A percentile compares a stretch with the other conserved stretches of the same genome.
Conservation (phyloP, 1,140 invertebrate species). For the Scaptomyza graminum region DNA sequence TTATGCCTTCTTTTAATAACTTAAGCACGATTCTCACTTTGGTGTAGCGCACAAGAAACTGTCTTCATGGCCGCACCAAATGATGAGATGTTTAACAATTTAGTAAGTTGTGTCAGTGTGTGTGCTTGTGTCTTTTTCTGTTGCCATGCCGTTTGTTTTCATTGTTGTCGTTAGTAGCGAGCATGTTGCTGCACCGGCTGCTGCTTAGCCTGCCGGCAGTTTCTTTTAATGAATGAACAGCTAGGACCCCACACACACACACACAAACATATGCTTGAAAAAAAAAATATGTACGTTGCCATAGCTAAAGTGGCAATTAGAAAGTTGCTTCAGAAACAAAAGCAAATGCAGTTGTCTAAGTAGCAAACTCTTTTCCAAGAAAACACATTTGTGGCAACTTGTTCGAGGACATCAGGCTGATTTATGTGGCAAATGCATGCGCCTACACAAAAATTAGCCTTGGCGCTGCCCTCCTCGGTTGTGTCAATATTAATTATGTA, state of each 20-base stretch:
- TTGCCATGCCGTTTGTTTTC: constrained; percentile 73
- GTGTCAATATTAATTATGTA: constrained; percentile 80
- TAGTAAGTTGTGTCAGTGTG: constrained; percentile 44
- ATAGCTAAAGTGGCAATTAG: constrained; percentile 75
- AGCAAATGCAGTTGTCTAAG: constrained; percentile 63
- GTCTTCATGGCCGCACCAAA: constrained; percentile 21
- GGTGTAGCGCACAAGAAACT: constrained; percentile 35
- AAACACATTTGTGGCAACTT: not conserved
- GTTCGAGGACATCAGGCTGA: constrained; percentile 64
- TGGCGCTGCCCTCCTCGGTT: constrained; percentile 65
- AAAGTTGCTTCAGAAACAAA: constrained; percentile 64
- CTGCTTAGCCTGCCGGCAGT: constrained; percentile 68
- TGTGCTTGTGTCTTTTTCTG: constrained; percentile 29
- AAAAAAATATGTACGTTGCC: constrained; percentile 28
- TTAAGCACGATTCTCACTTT: not conserved
- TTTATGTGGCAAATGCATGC: constrained; percentile 67
- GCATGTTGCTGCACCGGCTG: constrained; percentile 41
- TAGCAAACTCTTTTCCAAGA: constrained; percentile 29
- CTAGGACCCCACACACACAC: constrained; percentile 30
- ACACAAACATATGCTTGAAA: constrained; percentile 13
- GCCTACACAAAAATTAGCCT: constrained; percentile 73
- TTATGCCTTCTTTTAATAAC: too few relatives aligned
- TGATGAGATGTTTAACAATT: constrained; percentile 46
- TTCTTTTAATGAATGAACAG: constrained; percentile 76
- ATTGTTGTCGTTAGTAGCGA: constrained; percentile 69